Percentiles rank a stretch among this genome's conserved stretches.
Conservation (phyloP, 2,888 invertebrate genomes). For the Cheilosia vernalis region DNA sequence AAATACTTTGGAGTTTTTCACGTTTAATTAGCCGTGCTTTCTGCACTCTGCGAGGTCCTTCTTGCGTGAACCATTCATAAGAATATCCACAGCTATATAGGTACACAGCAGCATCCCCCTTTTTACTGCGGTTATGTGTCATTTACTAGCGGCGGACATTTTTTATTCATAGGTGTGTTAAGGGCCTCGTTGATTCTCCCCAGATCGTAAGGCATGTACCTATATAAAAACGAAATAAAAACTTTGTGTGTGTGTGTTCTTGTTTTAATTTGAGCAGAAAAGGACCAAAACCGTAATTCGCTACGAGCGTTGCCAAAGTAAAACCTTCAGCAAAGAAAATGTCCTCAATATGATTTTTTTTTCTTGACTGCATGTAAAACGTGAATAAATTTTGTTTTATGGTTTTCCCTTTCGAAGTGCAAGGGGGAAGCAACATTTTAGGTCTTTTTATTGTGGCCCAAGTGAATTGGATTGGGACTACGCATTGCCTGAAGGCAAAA, state of each 20-base stretch:
- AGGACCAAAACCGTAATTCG: conserved; percentile 40
- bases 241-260: conserved; percentile 20
- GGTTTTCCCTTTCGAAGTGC: conserved; percentile 35
- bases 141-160: conserved; percentile 61
- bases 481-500: conserved; percentile 22
- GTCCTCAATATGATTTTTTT: conserved; percentile 40
- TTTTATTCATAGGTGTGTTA: conserved; percentile 69
- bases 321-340: conserved; percentile 14
- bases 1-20: conserved; percentile 67
- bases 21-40: conserved; percentile 71
- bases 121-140: conserved; percentile 48
- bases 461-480: conserved; percentile 49
- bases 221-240: conserved; percentile 31
- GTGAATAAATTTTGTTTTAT: conserved; percentile 58
- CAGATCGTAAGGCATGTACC: conserved; percentile 1
- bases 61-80: conserved; percentile 65
- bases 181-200: conserved; percentile 33
- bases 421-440: conserved; percentile 9
- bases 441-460: conserved; percentile 44
- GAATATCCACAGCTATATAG: not conserved
- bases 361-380: conserved; percentile 19
- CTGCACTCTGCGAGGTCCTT: conserved; percentile 57
- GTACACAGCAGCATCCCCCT: not conserved
- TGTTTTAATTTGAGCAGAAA: conserved; percentile 46
- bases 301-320: conserved; percentile 1